phyloP scores from a whole-genome alignment of 2,797 vertebrate species.

The Luscinia megarhynchos region DNA sequence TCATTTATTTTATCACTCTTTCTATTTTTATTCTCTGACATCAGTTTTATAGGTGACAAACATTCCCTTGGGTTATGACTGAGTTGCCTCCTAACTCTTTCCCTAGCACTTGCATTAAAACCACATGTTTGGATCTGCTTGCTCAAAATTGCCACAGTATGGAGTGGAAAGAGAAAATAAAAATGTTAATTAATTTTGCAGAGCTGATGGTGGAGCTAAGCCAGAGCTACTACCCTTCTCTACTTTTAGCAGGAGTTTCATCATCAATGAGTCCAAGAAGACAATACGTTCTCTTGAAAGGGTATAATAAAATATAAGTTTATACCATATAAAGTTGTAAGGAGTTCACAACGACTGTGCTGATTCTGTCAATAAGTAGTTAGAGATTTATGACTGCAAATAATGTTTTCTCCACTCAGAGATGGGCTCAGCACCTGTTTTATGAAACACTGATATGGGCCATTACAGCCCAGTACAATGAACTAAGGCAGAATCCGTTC shows the following conservation, averaged over 20 bases:
- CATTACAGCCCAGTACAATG: background rate
- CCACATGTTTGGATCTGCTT: background rate
- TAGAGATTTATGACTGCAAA: background rate
- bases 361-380: background rate
- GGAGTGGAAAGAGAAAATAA: background rate
- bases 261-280: background rate
- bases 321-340: background rate
- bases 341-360: background rate
- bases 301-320: background rate
- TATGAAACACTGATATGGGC: background rate
- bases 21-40: slow-evolving; percentile 23
- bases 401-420: background rate
- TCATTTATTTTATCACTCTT: slow-evolving; percentile 1
- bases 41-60: background rate
- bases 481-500: fast-evolving
- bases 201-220: background rate
- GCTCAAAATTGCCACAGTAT: background rate
- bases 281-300: background rate
- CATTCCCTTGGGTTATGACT: background rate
- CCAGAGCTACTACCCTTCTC: background rate
- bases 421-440: background rate
- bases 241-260: background rate
- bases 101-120: background rate
- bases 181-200: slow-evolving; percentile 7
- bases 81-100: background rate